Base-by-base conservation (phyloP, 2,113 vertebrate species). In the Halichoerus grypus region DNA sequence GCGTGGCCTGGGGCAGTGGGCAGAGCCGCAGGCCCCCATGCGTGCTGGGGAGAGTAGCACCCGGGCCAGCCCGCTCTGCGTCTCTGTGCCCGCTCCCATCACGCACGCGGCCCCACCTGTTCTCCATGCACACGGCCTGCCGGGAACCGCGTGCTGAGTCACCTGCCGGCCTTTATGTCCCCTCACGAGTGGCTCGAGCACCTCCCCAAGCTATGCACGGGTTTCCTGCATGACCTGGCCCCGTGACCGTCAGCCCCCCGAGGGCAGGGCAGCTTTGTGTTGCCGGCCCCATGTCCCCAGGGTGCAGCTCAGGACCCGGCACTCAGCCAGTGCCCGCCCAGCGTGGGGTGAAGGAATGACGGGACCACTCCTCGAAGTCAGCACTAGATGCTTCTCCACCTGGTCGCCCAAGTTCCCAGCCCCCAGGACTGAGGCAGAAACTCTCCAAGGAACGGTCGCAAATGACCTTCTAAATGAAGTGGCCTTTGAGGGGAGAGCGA, bases 1-100 rank as follows among this genome's bases (percentile, higher is more conserved):
- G 0, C 4, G 53, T 4, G 26, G 14, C 57, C n/a, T 16, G 21
- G 11, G 11, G n/a, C 7, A 0, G 39, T 4, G 51, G 36, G 1
- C 10, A 7, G n/a, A 46, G 67, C 31, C 0, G 0, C 24, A n/a
- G 79, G 51, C 39, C n/a, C 31, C n/a, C 0, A 18, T 0, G 42
- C 0, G 8, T 2, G 2, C n/a, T 33, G 26, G 22, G 81, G 31
- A 4, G 1, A 12, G 18, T 9, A 1, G 2, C 5, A 4, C 10
- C 7, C 1, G 0, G 57, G 31, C 90, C 18, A 5, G 0, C 4
- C 22, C n/a, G 16, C 61, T 46, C 7, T 0, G 0, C 13, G 6
- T 42, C 5, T 12, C 5, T 18, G 10, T 0, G 0, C 26, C 49
- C 0, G 0, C 28, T 13, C 3, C n/a, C 0, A 12, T 3, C 15